Evolutionary conservation across 1,140 invertebrate genomes (phyloP).

Genomic region (Hyphantria cunea): DNA sequence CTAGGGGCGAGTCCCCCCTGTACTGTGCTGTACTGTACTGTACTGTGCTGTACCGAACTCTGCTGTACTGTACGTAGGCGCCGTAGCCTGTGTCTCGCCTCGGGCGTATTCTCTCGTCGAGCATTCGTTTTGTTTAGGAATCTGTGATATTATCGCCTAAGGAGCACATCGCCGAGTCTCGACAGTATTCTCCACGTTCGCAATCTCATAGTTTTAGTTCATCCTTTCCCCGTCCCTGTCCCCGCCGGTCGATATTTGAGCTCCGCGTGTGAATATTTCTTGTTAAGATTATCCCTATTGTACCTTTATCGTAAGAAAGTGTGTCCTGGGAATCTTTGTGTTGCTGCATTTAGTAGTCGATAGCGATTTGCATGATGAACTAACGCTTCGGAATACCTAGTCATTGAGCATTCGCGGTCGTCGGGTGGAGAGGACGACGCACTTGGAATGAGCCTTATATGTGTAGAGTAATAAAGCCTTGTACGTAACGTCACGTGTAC

Average conservation of each 20-base stretch:
- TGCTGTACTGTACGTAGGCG: not conserved
- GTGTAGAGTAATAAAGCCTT: too few species aligned
- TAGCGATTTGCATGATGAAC: conserved; percentile 28
- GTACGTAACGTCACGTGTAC: not conserved
- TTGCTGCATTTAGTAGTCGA: conserved; percentile 46
- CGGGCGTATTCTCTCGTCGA: conserved; percentile 13
- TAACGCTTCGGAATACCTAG: conserved; percentile 39
- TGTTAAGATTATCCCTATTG: conserved; percentile 24
- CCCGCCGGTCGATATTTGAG: not conserved
- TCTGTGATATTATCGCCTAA: conserved; percentile 79
- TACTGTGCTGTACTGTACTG: not conserved
- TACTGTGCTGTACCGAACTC: not conserved
- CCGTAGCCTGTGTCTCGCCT: not conserved
- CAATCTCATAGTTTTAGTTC: conserved; percentile 57
- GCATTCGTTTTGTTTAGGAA: conserved; percentile 61
- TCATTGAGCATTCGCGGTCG: conserved; percentile 16
- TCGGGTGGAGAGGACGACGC: not conserved
- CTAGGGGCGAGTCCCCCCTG: conserved; percentile 30
- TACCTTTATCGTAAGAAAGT: conserved; percentile 25
- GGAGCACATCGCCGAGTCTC: conserved; percentile 43
- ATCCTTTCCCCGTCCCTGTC: conserved; percentile 1
- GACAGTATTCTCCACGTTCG: conserved; percentile 37
- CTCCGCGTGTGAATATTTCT: conserved; percentile 3
- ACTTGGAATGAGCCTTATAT: too few species aligned
- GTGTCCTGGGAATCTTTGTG: conserved; percentile 32